A percentile compares a stretch with the other conserved stretches of the same genome.
Evolutionary conservation across 2,888 invertebrate species (phyloP).

Genomic region (Thumatha senex): DNA sequence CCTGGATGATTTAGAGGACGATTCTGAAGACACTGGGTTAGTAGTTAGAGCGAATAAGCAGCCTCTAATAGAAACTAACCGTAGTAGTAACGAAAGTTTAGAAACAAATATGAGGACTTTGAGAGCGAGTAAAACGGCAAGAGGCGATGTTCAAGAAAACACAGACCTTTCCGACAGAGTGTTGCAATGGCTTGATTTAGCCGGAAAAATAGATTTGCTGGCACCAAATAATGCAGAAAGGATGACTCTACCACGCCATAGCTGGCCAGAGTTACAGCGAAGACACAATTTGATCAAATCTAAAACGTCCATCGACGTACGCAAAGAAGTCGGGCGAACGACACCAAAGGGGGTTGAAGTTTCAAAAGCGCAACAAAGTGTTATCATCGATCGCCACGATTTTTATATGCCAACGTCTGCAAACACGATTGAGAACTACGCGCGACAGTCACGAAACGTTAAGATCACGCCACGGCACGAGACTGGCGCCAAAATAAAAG

Average conservation of each 20-base stretch:
- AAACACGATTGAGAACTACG: conserved; percentile 79
- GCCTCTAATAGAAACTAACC: conserved; percentile 51
- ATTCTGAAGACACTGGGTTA: conserved; percentile 57
- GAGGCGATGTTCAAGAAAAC: conserved; percentile 60
- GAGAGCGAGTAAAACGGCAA: conserved; percentile 64
- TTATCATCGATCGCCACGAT: conserved; percentile 71
- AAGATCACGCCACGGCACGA: conserved; percentile 65
- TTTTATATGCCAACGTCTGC: conserved; percentile 73
- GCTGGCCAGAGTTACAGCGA: conserved; percentile 71
- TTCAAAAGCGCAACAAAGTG: conserved; percentile 61
- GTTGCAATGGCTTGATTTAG: conserved; percentile 90
- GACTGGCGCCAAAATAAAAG: conserved; percentile 51
- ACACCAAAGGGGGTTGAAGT: conserved; percentile 55
- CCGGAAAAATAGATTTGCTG: conserved; percentile 82
- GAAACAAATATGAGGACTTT: conserved; percentile 61
- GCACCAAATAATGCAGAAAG: conserved; percentile 62
- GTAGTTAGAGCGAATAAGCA: conserved; percentile 56
- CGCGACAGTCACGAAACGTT: conserved; percentile 74
- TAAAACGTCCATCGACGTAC: conserved; percentile 64
- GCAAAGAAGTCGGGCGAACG: conserved; percentile 53
- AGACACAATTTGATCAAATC: conserved; percentile 60
- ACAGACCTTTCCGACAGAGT: conserved; percentile 87
- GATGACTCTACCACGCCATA: conserved; percentile 71
- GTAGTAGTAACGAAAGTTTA: conserved; percentile 44
- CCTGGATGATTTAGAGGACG: conserved; percentile 56